Base-by-base conservation (phyloP, 2,797 vertebrate genomes). In the Eulemur coronatus region DNA sequence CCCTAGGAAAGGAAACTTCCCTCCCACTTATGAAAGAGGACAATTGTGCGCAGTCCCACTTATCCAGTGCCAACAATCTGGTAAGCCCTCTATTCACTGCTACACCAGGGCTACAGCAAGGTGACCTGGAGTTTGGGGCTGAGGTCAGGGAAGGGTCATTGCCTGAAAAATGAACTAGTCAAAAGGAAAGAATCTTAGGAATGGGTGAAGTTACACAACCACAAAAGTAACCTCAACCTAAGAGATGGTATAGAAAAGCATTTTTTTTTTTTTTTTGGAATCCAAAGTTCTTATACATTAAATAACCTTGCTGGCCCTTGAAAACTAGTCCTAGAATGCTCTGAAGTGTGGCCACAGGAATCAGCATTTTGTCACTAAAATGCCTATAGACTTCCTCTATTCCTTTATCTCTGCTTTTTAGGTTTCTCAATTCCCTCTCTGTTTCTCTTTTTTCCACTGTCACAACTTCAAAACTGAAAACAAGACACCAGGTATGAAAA, bases 161-260 rank as follows among this genome's bases (percentile, higher is more conserved):
- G 94, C 72, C 91, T 96, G 65, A 96, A 96, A 97, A 96, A 97
- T 97, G 97, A 92, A 93, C 94, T 67, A 97, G 95, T 97, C 96
- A 97, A 95, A 96, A 85, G 93, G 92, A 97, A 98, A 92, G 95
- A 97, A 98, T 97, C 84, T 72, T 73, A 95, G 92, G 97, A 97
- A 98, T 98, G 96, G 89, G 30, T 89, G 96, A 96, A 85, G 86
- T 96, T 91, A 91, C 86, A 87, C 79, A 96, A 50, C 79, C 93
- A 73, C 79, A 76, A 86, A 92, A 94, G 89, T 94, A 91, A 63
- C 43, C 28, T 11, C 52, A 76, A 78, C 76, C 82, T 78, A 78
- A 59, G 72, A 96, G 92, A 92, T 76, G 73, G 55, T 35, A 38
- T n/a, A 94, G 95, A 91, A 94, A 90, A 81, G 38, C 43, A 91